Evolutionary conservation across 1,140 invertebrate genomes (phyloP), one percentile per base, ranked within the genome.

Genomic region (Trinorchestia longiramus): DNA sequence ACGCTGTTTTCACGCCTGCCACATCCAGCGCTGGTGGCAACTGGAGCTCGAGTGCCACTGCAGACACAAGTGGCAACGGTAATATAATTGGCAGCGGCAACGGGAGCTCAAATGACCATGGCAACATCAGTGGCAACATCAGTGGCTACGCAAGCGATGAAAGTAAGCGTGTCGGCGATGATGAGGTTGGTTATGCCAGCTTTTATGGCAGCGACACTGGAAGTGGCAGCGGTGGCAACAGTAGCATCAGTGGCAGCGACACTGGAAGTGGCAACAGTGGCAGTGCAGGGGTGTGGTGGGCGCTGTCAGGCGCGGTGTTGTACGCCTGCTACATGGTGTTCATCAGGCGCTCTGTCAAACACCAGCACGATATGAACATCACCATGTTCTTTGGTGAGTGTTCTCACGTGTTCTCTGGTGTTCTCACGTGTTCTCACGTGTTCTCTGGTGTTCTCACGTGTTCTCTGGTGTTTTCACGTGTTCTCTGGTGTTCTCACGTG

Each of bases 311-410:
- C 19, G 94, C 94, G 43, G 15, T 87, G 57, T 23, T 96, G 45
- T 96, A 96, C 77, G 94, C 94, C 43, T 96, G 53, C 95, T 95
- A 95, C 43, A 95, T 95, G 57, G 94, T 96, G 6, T 96, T 95
- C 77, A 90, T 96, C 41, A 42, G 88, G 41, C 95, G 91, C 77
- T 28, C 95, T 17, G 94, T 96, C 36, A 43, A n/a, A 41, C 43
- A 44, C 19, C 57, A 95, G 41, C 45, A 87, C 17, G 45, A 95
- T 45, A 87, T 96, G 87, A 57, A 96, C 95, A 77, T 96, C 57
- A 77, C 95, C 62, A 96, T 96, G 95, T 96, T 95, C 90, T 95
- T 96, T 47, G 77, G 95, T 95, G 42, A 23, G 62, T 96, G 4
- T 17, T 53, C 8, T 19, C 19, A 6, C 47, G 8, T 87, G 45